Base-by-base conservation (phyloP, 2,797 vertebrate species). In the Phrynocephalus forsythii region DNA sequence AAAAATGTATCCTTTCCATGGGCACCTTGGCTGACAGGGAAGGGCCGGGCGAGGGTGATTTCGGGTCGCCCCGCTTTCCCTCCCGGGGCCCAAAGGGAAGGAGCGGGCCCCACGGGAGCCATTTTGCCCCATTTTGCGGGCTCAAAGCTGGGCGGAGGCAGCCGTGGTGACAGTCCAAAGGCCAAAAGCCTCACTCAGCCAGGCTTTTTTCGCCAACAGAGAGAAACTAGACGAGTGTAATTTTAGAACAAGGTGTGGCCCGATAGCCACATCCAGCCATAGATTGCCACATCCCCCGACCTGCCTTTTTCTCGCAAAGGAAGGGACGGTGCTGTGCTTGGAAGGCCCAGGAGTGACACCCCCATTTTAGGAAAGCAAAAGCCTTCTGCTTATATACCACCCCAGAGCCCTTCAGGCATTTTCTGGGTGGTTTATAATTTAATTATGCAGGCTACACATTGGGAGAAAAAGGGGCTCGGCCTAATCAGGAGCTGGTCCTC, bases 1-100 rank as follows among this genome's bases (percentile, higher is more conserved):
- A 97, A 24, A 98, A 98, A 92, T 97, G 98, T 98, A 98, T 98
- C 98, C 98, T 98, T 97, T n/a, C 11, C 82, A 71, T 79, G 33
- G 33, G 33, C 33, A 33, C 33, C 33, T 22, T 26, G 38, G 89
- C 84, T 73, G 10, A 6, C 13, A 1, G 6, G 69, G 18, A n/a
- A 1, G 69, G n/a, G 28, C 3, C 5, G 67, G 8, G 48, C 44
- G 28, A 24, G 50, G 18, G 68, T n/a, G 48, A 22, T 5, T n/a
- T n/a, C 6, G 68, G 44, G 56, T 38, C 26, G 13, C 56, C 69
- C 20, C 2, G 76, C 11, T 52, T 56, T 80, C 56, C n/a, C 63
- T 80, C 18, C 22, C 5, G 63, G 56, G 28, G 38, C 26, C 38
- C 28, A 11, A 15, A 50, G 30, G 18, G 44, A 75, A 66, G 38